Evolutionary conservation across 2,113 vertebrate species (phyloP), one percentile per base, ranked within the genome.

Genomic region (Oncorhynchus keta): DNA sequence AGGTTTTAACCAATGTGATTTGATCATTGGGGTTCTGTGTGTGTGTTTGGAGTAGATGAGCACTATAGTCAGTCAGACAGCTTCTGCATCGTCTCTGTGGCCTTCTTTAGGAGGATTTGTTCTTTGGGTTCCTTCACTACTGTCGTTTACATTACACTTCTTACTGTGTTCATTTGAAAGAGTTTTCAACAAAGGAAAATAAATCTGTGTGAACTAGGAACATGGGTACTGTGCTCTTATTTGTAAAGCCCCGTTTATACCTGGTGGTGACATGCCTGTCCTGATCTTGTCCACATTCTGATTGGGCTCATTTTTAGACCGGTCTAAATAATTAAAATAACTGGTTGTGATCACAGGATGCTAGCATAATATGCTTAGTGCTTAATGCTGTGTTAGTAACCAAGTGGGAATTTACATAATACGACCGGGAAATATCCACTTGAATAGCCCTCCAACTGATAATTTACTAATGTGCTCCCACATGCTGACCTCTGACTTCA

Each of bases 121-220:
- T 82, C 45, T 69, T 6, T 70, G 70, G 81, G 72, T 73, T 65
- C 57, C 79, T 85, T 77, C 49, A 4, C 75, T 73, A 76, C 79
- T 73, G 79, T 66, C 62, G 76, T 77, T 76, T 72, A 11, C 39
- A 88, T 48, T 84, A 45, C 39, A 45, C 39, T 85, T 49, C 51
- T 66, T 79, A 83, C 76, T 75, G 77, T 89, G 81, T 76, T 89
- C 18, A 82, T 68, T 84, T 77, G 48, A 45, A 45, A 81, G 73
- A 78, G 22, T 85, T 90, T 89, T 82, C 79, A 82, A 49, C 86
- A 84, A 80, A 84, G 79, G 28, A 51, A 91, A 90, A 92, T 68
- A 61, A 59, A 72, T 84, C 18, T 68, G 48, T 64, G 32, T 64
- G 35, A 39, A 26, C 30, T 62, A 11, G 8, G 8, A 8, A 20